Evolutionary conservation across 2,113 vertebrate species (phyloP).

Genomic region (Nesogale talazaci): DNA sequence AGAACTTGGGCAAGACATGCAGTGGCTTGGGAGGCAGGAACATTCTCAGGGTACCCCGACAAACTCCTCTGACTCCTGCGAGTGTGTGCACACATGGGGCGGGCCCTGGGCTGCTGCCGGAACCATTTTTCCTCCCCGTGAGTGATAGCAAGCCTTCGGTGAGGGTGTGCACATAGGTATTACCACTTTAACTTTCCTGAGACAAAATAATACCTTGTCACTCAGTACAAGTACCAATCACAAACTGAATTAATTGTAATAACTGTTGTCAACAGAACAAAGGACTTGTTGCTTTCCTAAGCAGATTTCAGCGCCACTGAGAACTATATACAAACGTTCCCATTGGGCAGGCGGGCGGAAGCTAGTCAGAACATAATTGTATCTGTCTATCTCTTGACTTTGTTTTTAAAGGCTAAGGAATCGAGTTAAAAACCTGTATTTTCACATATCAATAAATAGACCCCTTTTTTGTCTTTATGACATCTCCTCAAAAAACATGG

Average conservation of each 20-base stretch:
- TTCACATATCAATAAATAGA: conserved; percentile 82
- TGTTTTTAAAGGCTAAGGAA: conserved; percentile 82
- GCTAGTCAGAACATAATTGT: conserved; percentile 85
- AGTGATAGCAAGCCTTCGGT: conserved; percentile 87
- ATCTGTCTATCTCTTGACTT: conserved; percentile 84
- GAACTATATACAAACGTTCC: conserved; percentile 85
- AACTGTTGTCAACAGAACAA: conserved; percentile 93
- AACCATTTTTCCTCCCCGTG: conserved; percentile 82
- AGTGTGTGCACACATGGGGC: not conserved
- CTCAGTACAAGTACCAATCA: conserved; percentile 94
- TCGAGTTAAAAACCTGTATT: conserved; percentile 81
- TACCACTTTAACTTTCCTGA: conserved; percentile 92
- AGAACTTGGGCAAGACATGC: not conserved
- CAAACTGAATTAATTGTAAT: conserved; percentile 96
- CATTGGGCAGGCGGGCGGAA: conserved; percentile 83
- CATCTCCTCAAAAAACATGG: conserved; percentile 67
- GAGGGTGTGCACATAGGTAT: conserved; percentile 90
- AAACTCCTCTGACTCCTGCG: not conserved
- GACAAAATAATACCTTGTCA: conserved; percentile 97
- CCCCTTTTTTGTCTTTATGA: conserved; percentile 66
- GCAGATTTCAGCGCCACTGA: conserved; percentile 88
- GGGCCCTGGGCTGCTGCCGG: conserved; percentile 62
- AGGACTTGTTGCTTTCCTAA: conserved; percentile 94
- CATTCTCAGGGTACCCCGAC: not conserved
- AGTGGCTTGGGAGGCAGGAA: not conserved